phyloP scores from a whole-genome alignment of 2,113 vertebrate genomes.

The Oriolus oriolus region DNA sequence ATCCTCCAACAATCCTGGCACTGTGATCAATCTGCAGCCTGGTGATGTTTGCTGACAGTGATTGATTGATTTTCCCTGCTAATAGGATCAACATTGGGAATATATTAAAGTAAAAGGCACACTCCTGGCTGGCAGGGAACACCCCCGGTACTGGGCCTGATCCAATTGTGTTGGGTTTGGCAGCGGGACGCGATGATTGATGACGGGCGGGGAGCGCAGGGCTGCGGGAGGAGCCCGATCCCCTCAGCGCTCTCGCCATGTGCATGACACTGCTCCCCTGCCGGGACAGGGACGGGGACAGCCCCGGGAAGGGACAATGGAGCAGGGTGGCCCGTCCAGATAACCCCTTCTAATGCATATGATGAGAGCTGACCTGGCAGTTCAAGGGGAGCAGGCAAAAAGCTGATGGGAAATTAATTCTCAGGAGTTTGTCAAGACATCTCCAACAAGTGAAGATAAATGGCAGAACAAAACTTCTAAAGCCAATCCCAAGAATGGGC shows the following conservation, averaged over 20 bases:
- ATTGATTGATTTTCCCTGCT: slow-evolving; percentile 73
- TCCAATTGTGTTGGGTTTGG: slow-evolving; percentile 57
- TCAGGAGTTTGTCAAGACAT: slow-evolving; percentile 73
- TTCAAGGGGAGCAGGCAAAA: slow-evolving; percentile 32
- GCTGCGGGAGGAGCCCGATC: neutral
- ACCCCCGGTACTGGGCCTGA: neutral
- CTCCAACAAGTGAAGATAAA: slow-evolving; percentile 79
- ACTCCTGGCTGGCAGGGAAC: slow-evolving; percentile 41
- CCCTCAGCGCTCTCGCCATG: neutral
- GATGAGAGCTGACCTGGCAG: slow-evolving; percentile 42
- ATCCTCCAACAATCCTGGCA: neutral
- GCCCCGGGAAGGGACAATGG: slow-evolving; percentile 13
- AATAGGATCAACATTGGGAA: slow-evolving; percentile 54
- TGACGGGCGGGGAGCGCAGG: slow-evolving; percentile 48
- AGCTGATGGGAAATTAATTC: slow-evolving; percentile 72
- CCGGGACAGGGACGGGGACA: neutral
- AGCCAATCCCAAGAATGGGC: slow-evolving; percentile 44
- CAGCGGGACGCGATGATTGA: slow-evolving; percentile 69
- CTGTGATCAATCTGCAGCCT: slow-evolving; percentile 25
- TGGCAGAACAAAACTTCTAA: slow-evolving; percentile 69
- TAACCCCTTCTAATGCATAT: slow-evolving; percentile 23
- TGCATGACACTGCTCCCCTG: slow-evolving; percentile 4
- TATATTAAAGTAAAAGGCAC: slow-evolving; percentile 45
- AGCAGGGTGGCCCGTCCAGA: slow-evolving; percentile 54
- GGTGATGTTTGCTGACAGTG: slow-evolving; percentile 68